These are phyloP conservation scores for Acrocephalus kingi DNA, from an alignment of 2,113 vertebrate genomes.

Conservation along the genomic window DNA sequence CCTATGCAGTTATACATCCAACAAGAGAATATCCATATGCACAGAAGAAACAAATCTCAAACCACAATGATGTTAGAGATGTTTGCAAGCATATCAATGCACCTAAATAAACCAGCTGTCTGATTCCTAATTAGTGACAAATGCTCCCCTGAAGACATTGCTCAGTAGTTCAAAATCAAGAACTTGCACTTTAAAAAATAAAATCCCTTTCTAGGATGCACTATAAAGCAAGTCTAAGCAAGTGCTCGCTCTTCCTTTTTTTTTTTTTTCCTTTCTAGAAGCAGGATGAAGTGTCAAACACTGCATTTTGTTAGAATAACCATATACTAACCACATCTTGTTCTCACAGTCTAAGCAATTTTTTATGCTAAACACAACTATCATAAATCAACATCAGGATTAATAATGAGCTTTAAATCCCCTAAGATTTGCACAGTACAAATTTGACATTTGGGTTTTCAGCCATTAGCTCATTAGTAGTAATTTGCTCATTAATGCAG, in stretches of 20 bases:
- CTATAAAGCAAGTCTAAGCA: not conserved
- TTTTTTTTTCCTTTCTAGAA: not conserved
- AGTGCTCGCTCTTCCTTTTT: not conserved
- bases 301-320: not conserved
- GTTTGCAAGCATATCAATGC: not conserved
- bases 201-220: not conserved
- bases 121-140: not conserved
- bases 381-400: not conserved
- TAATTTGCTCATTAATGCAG: not conserved
- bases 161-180: not conserved
- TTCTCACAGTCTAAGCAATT: not conserved
- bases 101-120: not conserved
- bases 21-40: not conserved
- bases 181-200: not conserved
- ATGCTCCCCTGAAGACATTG: not conserved
- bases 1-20: not conserved
- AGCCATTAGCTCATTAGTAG: not conserved
- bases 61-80: not conserved
- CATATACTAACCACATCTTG: not conserved
- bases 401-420: not conserved
- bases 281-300: not conserved
- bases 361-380: not conserved
- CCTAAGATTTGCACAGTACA: not conserved
- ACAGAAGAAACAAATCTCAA: not conserved
- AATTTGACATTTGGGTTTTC: not conserved